Evolutionary conservation across 2,113 vertebrate genomes (phyloP).

Genomic region (Paralichthys olivaceus): DNA sequence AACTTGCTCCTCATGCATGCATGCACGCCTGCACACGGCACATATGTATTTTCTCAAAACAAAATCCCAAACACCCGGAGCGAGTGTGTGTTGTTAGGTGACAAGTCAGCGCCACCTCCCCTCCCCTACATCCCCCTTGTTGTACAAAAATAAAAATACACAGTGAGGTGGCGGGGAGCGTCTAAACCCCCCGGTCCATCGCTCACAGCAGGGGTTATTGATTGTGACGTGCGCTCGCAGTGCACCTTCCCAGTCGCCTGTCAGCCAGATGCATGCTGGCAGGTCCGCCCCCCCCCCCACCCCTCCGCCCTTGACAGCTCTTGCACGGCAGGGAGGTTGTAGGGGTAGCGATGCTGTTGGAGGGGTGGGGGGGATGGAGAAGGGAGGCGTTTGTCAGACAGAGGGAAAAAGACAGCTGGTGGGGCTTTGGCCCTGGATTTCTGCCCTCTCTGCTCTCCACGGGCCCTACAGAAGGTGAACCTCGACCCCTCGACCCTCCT

Average conservation of each 20-base stretch:
- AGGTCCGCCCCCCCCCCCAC: conserved; percentile 79
- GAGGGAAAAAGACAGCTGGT: conserved; percentile 58
- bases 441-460: conserved; percentile 13
- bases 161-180: conserved; percentile 38
- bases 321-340: conserved; percentile 50
- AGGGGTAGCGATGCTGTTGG: conserved; percentile 35
- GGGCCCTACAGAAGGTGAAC: conserved; percentile 57
- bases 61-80: conserved; percentile 62
- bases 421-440: conserved; percentile 28
- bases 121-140: neutral
- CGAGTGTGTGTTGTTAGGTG: conserved; percentile 60
- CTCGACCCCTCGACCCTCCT: conserved; percentile 25
- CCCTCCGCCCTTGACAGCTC: conserved; percentile 63
- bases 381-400: conserved; percentile 29
- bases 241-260: conserved; percentile 86
- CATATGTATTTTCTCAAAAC: conserved; percentile 74
- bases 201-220: conserved; percentile 80
- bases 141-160: conserved; percentile 62
- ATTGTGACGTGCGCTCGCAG: conserved; percentile 81
- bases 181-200: conserved; percentile 71
- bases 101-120: conserved; percentile 28
- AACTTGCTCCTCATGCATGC: conserved; percentile 42
- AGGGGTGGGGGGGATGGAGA: neutral
- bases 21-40: conserved; percentile 45
- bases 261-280: conserved; percentile 86